Evolutionary conservation across 2,113 vertebrate genomes (phyloP).

Genomic region (Odocoileus hemionus): DNA sequence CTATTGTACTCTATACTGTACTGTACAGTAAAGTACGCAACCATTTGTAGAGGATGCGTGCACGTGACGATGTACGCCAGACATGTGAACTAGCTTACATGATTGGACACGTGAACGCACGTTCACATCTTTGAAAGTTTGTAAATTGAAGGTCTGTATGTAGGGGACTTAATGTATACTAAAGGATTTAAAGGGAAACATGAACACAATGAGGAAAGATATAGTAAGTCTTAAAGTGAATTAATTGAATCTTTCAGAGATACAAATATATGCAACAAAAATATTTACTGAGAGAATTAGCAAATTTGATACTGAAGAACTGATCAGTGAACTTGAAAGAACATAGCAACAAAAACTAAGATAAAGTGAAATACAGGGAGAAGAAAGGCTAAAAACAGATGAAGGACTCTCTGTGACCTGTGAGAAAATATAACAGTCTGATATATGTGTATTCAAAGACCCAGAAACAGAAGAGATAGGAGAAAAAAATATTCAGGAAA

Average conservation of each 20-base stretch:
- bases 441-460: not conserved
- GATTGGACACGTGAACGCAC: rapidly evolving
- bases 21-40: not conserved
- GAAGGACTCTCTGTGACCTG: not conserved
- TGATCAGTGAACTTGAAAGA: not conserved
- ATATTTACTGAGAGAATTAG: not conserved
- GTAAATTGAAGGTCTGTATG: not conserved
- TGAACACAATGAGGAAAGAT: not conserved
- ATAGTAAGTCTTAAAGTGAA: not conserved
- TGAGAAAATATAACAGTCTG: not conserved
- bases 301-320: not conserved
- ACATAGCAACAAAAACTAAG: not conserved
- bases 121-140: not conserved
- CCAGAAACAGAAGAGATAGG: not conserved
- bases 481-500: not conserved
- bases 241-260: not conserved
- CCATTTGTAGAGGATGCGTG: not conserved
- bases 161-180: not conserved
- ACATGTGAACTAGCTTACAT: not conserved
- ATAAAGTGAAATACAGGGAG: not conserved
- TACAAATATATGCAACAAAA: not conserved
- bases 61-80: not conserved
- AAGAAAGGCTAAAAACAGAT: too few relatives aligned
- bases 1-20: too few relatives aligned
- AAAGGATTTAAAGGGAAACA: not conserved